These are phyloP conservation scores for Palythoa grandis DNA, from an alignment of 92 coral and sea anemone species.

Conservation along the genomic window DNA sequence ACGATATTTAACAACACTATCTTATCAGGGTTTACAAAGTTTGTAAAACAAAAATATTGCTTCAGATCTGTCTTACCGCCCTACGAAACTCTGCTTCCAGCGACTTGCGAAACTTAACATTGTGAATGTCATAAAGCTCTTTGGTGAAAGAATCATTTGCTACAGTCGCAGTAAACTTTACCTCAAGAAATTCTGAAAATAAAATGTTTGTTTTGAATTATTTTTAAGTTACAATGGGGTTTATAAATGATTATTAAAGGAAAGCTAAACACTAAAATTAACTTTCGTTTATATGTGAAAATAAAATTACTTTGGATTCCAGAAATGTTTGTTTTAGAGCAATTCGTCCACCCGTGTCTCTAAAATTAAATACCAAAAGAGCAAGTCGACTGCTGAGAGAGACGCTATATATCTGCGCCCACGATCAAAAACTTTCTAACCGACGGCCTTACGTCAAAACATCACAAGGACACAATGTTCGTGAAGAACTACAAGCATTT, in stretches of 20 bases:
- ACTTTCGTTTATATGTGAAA: no score
- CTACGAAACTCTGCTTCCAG: neutral
- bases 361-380: no score
- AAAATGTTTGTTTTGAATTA: neutral
- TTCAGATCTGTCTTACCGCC: neutral
- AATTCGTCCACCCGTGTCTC: no score
- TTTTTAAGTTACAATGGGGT: neutral
- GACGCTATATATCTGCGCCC: no score
- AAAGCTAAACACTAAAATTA: neutral
- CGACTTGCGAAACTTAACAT: neutral
- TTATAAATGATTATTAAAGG: neutral
- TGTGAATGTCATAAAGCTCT: neutral
- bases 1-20: neutral
- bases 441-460: no score
- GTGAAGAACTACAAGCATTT: no score
- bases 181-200: neutral
- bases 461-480: no score
- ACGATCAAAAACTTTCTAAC: neutral
- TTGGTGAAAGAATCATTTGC: neutral
- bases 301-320: no score
- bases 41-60: neutral
- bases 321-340: no score
- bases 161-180: neutral
- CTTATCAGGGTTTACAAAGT: no score
- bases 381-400: no score